Evolutionary conservation across 2,888 invertebrate species (phyloP), one percentile per base, ranked within the genome.

Genomic region (Cerceris rybyensis): DNA sequence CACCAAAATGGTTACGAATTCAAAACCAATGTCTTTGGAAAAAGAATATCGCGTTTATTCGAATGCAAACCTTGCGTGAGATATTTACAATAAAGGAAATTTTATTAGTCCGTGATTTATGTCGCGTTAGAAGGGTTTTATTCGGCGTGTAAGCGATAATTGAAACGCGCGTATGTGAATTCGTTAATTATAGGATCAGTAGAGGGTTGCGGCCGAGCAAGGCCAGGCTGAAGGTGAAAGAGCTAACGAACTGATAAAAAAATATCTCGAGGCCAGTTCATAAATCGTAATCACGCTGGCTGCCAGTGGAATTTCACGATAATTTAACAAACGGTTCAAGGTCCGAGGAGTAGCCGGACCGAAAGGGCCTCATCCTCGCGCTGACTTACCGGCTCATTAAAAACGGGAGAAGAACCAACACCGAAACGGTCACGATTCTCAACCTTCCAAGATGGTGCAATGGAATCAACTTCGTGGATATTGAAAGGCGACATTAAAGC

Each of bases 231-330:
- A 69, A 59, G 78, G 58, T 65, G 71, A 76, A 78, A 70, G 73
- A 73, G 80, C 85, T 89, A 89, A 89, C 88, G 88, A 89, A 89
- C 86, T 85, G 84, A 87, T 86, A 84, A 87, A 87, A 87, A 85
- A 87, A 85, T 84, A 85, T 85, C 83, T 76, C 65, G 75, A 64
- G 83, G 75, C 74, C 55, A 79, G 76, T 85, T 87, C 88, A 90
- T 90, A 90, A 90, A 90, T 90, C 84, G 88, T 84, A 90, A 90
- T 90, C 87, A 88, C 83, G 84, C 67, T 55, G 71, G 65, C 72
- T 84, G 81, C 77, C 80, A 72, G 71, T 14, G 70, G 81, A 83
- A 87, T 84, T 86, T 85, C 80, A 86, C 81, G 84, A 87, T 84
- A 83, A 88, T 88, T 88, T 84, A 83, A 81, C 83, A 82, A 86